Evolutionary conservation across 2,113 vertebrate species (phyloP).

Genomic region (Columba livia): DNA sequence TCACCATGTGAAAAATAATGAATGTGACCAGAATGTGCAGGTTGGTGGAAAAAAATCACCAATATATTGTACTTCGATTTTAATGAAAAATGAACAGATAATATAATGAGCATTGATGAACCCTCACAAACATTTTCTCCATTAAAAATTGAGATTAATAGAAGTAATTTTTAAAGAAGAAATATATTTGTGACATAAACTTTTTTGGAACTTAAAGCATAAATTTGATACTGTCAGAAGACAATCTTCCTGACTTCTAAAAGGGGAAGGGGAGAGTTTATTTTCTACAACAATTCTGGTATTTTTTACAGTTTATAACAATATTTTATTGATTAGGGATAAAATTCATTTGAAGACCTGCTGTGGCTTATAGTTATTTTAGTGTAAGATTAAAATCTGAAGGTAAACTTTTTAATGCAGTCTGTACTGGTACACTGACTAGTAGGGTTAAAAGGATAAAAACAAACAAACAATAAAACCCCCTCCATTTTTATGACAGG

Average conservation of each 20-base stretch:
- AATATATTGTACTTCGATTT: not conserved
- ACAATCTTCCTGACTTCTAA: not conserved
- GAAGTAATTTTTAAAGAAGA: not conserved
- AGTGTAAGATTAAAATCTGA: not conserved
- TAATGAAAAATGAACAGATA: not conserved
- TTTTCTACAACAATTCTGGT: not conserved
- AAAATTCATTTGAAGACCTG: not conserved
- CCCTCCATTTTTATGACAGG: not conserved
- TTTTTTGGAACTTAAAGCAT: not conserved
- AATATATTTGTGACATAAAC: not conserved
- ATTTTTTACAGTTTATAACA: not conserved
- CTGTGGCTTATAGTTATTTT: not conserved
- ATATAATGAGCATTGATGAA: not conserved
- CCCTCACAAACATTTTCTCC: not conserved
- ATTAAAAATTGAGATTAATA: not conserved
- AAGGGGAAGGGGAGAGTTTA: not conserved
- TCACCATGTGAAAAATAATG: constrained; percentile 22
- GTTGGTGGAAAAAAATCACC: not conserved
- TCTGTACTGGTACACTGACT: not conserved
- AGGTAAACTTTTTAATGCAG: not conserved
- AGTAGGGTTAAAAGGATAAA: not conserved
- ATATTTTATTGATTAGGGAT: not conserved
- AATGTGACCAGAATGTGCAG: constrained; percentile 7
- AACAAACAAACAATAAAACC: not conserved
- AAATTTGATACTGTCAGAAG: not conserved